These are phyloP conservation scores for Clarias macrocephalus DNA, from an alignment of 2,113 vertebrate species.

Conservation along the genomic window DNA sequence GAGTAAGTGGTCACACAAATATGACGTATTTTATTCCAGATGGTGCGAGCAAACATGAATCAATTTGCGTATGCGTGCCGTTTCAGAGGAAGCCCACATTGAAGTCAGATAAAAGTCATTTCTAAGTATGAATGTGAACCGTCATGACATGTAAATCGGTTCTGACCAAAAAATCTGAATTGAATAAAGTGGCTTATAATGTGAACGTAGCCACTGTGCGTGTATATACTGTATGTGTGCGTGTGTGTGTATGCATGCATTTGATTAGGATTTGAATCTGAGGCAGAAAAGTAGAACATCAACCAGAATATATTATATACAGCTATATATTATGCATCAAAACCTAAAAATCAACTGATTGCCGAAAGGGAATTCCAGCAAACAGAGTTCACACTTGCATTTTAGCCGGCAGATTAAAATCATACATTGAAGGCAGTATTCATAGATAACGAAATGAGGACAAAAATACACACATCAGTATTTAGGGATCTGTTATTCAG, in stretches of 20 bases:
- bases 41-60: no score
- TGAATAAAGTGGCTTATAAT: no score
- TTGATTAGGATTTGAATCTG: not conserved
- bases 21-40: no score
- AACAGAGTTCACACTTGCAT: not conserved
- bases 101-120: no score
- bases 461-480: not conserved
- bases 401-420: not conserved
- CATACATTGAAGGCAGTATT: not conserved
- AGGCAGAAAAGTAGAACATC: constrained; percentile 1
- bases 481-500: not conserved
- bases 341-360: not conserved
- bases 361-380: not conserved
- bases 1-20: no score
- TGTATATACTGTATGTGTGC: not conserved
- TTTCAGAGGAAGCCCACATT: no score
- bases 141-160: no score
- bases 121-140: no score
- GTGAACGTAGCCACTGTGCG: not conserved
- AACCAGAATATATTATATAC: constrained; percentile 1
- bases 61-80: no score
- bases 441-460: not conserved
- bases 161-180: no score
- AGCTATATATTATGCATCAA: constrained; percentile 1
- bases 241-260: not conserved